Base-by-base conservation (phyloP, 2,113 vertebrate species). In the Aspiorhynchus laticeps region DNA sequence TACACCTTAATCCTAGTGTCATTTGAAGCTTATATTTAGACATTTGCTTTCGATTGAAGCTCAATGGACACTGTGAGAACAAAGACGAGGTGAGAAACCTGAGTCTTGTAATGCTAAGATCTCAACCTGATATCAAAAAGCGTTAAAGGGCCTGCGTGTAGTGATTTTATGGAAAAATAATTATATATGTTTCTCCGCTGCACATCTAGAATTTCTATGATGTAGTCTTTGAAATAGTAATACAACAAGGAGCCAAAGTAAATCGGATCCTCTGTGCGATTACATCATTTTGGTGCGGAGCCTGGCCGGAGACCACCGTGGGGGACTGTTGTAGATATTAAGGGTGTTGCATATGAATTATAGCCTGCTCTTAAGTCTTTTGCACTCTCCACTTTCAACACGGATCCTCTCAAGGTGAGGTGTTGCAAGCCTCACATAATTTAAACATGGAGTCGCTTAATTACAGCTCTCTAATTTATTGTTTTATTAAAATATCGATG, bases 381-480 rank as follows among this genome's bases (percentile, higher is more conserved):
- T 88, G 85, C 91, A 84, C 91, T 89, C 79, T 89, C 91, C 93
- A 91, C 91, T 92, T 24, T 93, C 53, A 61, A 59, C 92, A 88
- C 87, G 89, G 91, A 92, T 92, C 91, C 89, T 91, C 90, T 53
- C 19, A 90, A n/a, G n/a, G n/a, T n/a, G 43, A 90, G 92, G 91
- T 89, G 59, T 11, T 46, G 43, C 14, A 82, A 19, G 7, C 61
- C 38, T 28, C 1, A 15, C 15, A 41, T 46, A 81, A 71, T 26
- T 81, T 46, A 43, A 63, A 19, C 79, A 81, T 2, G 1, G 19
- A 81, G 33, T 92, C 90, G 91, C 91, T 92, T 85, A 88, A 86
- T 88, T 87, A 86, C 73, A 89, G 53, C 21, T 21, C 31, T 38
- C n/a, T 41, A 67, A 28, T 41, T 41, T n/a, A 28, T 48, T 14